phyloP scores from a whole-genome alignment of 2,888 invertebrate species.

The Leucoma salicis region DNA sequence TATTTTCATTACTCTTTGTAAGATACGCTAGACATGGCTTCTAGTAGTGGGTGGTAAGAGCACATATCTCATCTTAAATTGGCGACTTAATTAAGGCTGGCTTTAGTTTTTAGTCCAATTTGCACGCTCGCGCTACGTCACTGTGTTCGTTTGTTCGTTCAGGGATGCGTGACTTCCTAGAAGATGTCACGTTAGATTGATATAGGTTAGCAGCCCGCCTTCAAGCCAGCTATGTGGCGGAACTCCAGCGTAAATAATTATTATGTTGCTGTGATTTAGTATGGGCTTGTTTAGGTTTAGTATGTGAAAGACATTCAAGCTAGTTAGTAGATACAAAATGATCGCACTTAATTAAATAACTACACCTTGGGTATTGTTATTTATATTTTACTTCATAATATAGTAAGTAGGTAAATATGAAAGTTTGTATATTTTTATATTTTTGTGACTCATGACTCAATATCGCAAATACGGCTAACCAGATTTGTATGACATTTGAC shows the following conservation, averaged over 20 bases:
- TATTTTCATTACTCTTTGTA: too few species aligned
- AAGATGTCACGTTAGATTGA: slow-evolving; percentile 15
- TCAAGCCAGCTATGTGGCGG: slow-evolving; percentile 13
- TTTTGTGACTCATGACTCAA: too few species aligned
- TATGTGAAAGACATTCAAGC: background rate
- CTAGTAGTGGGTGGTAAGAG: too few species aligned
- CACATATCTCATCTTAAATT: slow-evolving; percentile 7
- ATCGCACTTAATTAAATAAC: too few species aligned
- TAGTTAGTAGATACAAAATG: too few species aligned
- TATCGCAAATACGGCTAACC: too few species aligned
- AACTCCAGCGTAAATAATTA: slow-evolving; percentile 3
- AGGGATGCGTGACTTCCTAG: slow-evolving; percentile 11
- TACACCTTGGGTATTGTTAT: too few species aligned
- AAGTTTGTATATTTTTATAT: too few species aligned
- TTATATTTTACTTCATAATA: too few species aligned
- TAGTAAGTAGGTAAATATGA: too few species aligned
- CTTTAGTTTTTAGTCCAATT: slow-evolving; percentile 2
- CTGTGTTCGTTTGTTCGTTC: slow-evolving; percentile 3
- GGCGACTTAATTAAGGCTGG: slow-evolving; percentile 14
- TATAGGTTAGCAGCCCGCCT: slow-evolving; percentile 11
- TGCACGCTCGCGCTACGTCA: slow-evolving; percentile 7
- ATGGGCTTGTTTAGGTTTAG: background rate
- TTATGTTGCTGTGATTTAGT: background rate
- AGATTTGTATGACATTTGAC: too few species aligned
- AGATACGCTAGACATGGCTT: too few species aligned